Evolutionary conservation across 2,113 vertebrate species (phyloP).

Genomic region (Pogonocichla stellata): DNA sequence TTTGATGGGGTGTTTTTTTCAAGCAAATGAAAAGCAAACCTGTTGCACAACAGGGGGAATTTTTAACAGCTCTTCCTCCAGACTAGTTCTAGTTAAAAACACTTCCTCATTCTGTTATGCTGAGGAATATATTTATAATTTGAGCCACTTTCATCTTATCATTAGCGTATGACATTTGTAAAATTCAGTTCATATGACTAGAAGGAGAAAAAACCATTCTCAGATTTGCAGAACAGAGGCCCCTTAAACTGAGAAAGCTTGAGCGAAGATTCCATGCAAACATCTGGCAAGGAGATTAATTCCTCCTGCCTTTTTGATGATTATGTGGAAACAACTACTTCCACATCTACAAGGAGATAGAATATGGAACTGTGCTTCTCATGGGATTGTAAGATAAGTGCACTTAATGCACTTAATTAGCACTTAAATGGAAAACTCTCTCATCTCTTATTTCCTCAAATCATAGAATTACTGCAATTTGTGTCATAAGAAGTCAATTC

Average conservation of each 20-base stretch:
- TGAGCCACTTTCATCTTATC: background rate
- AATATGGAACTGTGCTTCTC: background rate
- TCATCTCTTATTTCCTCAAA: background rate
- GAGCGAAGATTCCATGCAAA: background rate
- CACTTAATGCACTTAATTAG: background rate
- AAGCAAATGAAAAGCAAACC: background rate
- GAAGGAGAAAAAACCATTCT: background rate
- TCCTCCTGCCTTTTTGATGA: background rate
- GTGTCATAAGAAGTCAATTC: background rate
- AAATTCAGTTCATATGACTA: background rate
- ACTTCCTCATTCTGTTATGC: conserved; percentile 24
- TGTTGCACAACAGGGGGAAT: conserved; percentile 6
- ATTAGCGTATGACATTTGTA: background rate
- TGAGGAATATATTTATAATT: background rate
- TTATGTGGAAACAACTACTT: background rate
- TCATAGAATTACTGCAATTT: background rate
- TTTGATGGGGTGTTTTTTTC: background rate
- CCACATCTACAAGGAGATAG: background rate
- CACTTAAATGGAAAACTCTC: background rate
- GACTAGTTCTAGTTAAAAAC: background rate
- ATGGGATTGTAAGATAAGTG: background rate
- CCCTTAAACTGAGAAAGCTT: background rate
- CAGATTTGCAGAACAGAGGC: background rate
- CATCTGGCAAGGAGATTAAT: background rate
- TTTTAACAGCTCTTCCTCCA: conserved; percentile 16